Evolutionary conservation across 2,888 invertebrate genomes (phyloP), one percentile per base, ranked within the genome.

Genomic region (Plagodis dolabraria): DNA sequence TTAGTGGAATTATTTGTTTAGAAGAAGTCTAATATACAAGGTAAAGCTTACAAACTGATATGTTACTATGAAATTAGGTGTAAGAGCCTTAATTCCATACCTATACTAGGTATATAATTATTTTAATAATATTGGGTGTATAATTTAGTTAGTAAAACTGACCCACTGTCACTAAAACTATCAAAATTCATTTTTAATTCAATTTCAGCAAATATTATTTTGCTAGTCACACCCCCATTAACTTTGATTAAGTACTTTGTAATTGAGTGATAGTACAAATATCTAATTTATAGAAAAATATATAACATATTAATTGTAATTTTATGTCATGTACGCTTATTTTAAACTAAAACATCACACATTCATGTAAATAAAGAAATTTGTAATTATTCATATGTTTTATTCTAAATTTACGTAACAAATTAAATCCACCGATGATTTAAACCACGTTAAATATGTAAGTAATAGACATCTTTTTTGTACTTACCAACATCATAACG

Each of bases 261-360:
- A 83, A 87, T 89, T 89, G 88, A 90, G 91, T 85, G 90, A 92
- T 92, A 92, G 92, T 92, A 92, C 92, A 92, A 92, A 91, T 87
- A 87, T 87, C 83, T 92, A 89, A 92, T 92, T 92, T 92, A 91
- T 92, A 92, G 89, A 80, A 86, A 88, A 90, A 87, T 87, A 84
- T 88, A 86, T 89, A 87, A 85, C 90, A 87, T 89, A 87, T 87
- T 89, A 88, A 89, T 87, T 86, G 83, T 90, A 90, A 90, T 91
- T 89, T 88, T 92, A 92, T 87, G 92, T 89, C 90, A 90, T 92
- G 89, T 92, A 92, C 92, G 92, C 92, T 92, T 92, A 92, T 92
- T 92, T 90, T 90, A 91, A 91, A 87, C 85, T 86, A 90, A 86
- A 90, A 89, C 88, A 89, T 89, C 91, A 90, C 90, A 82, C 84